A percentile compares a stretch with the other conserved stretches of the same genome.
Evolutionary conservation across 92 coral and sea anemone species (phyloP).

Genomic region (Porites evermanni): DNA sequence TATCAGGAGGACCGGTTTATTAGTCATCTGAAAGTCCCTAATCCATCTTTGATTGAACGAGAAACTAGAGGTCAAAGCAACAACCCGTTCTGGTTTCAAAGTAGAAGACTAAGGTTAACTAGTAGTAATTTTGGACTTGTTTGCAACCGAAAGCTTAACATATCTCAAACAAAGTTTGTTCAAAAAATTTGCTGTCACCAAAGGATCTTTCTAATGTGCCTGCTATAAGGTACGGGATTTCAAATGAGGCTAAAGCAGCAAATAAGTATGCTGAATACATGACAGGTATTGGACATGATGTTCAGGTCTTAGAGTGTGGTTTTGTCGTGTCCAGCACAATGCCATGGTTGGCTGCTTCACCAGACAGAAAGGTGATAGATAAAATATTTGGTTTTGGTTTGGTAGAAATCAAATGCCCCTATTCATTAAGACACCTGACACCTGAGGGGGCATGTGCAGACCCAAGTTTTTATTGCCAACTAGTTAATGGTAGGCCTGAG

Average conservation of each 20-base stretch:
- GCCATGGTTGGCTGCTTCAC: too few relatives aligned
- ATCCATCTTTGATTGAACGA: constrained; percentile 54
- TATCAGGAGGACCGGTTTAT: constrained; percentile 49
- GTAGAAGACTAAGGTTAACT: constrained; percentile 63
- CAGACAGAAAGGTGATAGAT: too few relatives aligned
- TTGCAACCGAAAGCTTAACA: constrained; percentile 55
- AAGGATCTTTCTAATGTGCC: constrained; percentile 61
- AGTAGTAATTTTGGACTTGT: constrained; percentile 76
- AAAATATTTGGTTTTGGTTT: too few relatives aligned
- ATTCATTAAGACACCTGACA: too few relatives aligned
- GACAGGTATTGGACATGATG: constrained; percentile 49
- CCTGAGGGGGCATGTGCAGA: too few relatives aligned
- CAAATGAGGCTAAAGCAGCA: constrained; percentile 66
- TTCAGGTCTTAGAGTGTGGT: constrained; percentile 60
- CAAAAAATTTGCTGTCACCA: not conserved
- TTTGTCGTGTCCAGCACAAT: constrained; percentile 10
- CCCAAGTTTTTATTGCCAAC: too few relatives aligned
- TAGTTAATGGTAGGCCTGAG: too few relatives aligned
- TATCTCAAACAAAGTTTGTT: constrained; percentile 66
- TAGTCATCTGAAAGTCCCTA: constrained; percentile 41
- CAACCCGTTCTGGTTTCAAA: constrained; percentile 59
- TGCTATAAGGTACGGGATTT: constrained; percentile 56
- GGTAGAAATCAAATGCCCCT: too few relatives aligned
- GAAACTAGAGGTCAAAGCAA: constrained; percentile 73
- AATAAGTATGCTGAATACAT: constrained; percentile 58